Conservation (phyloP, 2,797 vertebrate genomes). For the Corythornis leucogaster region DNA sequence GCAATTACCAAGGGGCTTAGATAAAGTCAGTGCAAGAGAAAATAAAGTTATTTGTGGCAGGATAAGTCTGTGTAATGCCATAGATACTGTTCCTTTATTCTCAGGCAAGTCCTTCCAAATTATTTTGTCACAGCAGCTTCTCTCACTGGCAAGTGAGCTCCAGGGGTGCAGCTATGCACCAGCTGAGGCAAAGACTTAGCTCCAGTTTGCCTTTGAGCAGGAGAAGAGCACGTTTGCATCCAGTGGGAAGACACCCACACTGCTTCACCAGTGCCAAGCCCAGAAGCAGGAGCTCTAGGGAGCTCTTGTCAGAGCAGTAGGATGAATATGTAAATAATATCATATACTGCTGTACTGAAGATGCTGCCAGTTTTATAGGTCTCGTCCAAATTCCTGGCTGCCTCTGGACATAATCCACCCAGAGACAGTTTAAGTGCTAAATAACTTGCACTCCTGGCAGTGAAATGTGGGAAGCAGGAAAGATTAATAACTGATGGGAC, state of each 20-base stretch:
- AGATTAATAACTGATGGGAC: background rate
- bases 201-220: background rate
- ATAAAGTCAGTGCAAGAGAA: constrained; percentile 40
- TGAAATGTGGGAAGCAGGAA: background rate
- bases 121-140: background rate
- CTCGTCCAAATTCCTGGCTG: background rate
- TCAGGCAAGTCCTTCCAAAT: background rate
- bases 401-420: background rate
- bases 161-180: background rate
- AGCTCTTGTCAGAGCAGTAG: background rate
- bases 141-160: background rate
- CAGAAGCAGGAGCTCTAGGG: background rate
- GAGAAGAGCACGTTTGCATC: background rate
- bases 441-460: background rate
- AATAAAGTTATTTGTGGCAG: constrained; percentile 10
- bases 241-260: background rate
- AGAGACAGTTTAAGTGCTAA: background rate
- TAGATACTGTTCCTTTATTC: background rate
- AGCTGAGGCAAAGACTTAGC: background rate
- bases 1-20: constrained; percentile 44
- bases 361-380: background rate
- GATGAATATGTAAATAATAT: background rate
- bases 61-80: constrained; percentile 14
- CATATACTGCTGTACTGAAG: background rate
- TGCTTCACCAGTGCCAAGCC: background rate